Evolutionary conservation across 1,140 invertebrate species (phyloP).

Genomic region (Drosophila parabipectinata): DNA sequence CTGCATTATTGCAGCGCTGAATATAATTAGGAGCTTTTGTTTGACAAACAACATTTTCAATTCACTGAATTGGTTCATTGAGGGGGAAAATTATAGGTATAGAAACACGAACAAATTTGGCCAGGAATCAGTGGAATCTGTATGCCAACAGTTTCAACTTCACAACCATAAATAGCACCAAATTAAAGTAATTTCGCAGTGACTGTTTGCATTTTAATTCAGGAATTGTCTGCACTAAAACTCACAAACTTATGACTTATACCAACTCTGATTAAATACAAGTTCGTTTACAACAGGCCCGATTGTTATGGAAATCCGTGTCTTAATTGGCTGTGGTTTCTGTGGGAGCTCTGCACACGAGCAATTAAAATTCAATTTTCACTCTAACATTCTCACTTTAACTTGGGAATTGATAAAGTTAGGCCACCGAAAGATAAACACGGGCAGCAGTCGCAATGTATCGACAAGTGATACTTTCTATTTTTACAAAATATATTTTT

Average conservation of each 20-base stretch:
- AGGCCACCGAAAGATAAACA: constrained; percentile 15
- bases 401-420: constrained; percentile 12
- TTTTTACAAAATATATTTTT: not conserved
- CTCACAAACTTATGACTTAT: too few relatives aligned
- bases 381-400: constrained; percentile 18
- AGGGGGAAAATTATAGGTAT: constrained; percentile 26
- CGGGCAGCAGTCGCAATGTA: not conserved
- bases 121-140: not conserved
- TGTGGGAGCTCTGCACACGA: constrained; percentile 27
- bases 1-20: constrained; percentile 17
- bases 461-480: not conserved
- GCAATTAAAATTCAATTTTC: constrained; percentile 51
- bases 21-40: constrained; percentile 28
- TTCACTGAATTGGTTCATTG: constrained; percentile 23
- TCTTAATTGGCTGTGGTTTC: constrained; percentile 27
- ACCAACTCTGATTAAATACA: not conserved
- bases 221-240: not conserved
- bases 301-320: constrained; percentile 19
- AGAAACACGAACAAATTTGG: not conserved
- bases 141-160: not conserved
- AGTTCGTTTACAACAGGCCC: not conserved
- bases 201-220: not conserved
- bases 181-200: constrained; percentile 13
- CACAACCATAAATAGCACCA: constrained; percentile 11
- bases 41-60: constrained; percentile 33